Evolutionary conservation across 2,888 invertebrate species (phyloP).

Genomic region (Andricus quercusramuli): DNA sequence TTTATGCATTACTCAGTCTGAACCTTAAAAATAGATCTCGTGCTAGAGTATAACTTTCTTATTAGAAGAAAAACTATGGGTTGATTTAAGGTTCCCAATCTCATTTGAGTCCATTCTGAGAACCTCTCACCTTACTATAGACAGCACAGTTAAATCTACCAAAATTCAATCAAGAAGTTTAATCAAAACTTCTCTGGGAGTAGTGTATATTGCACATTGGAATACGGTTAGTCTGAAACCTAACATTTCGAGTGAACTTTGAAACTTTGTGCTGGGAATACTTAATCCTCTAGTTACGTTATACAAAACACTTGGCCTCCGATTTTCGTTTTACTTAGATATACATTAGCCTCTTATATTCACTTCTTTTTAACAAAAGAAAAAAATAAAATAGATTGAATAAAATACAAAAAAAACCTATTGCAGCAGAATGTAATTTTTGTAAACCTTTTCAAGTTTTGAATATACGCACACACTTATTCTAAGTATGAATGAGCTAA

Average conservation of each 20-base stretch:
- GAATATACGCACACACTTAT: no score
- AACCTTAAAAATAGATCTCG: no score
- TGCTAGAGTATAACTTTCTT: background rate
- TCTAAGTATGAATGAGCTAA: no score
- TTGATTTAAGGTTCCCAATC: background rate
- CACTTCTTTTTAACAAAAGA: no score
- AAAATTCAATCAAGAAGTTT: constrained; percentile 32
- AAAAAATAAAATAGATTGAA: no score
- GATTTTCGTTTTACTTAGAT: background rate
- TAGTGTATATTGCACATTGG: constrained; percentile 23
- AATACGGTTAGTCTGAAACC: constrained; percentile 19
- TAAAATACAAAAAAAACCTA: no score
- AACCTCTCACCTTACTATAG: constrained; percentile 16
- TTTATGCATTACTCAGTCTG: no score
- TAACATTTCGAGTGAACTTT: constrained; percentile 31
- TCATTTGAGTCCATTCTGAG: constrained; percentile 12
- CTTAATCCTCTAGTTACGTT: constrained; percentile 13
- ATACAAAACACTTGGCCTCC: background rate
- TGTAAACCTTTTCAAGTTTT: no score
- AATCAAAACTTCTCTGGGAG: constrained; percentile 10
- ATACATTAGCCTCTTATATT: no score
- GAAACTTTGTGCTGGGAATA: background rate
- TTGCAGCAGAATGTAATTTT: no score
- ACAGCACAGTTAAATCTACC: constrained; percentile 18
- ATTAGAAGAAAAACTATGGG: background rate